phyloP scores from a whole-genome alignment of 1,140 invertebrate species.

The Temnothorax curvispinosus region DNA sequence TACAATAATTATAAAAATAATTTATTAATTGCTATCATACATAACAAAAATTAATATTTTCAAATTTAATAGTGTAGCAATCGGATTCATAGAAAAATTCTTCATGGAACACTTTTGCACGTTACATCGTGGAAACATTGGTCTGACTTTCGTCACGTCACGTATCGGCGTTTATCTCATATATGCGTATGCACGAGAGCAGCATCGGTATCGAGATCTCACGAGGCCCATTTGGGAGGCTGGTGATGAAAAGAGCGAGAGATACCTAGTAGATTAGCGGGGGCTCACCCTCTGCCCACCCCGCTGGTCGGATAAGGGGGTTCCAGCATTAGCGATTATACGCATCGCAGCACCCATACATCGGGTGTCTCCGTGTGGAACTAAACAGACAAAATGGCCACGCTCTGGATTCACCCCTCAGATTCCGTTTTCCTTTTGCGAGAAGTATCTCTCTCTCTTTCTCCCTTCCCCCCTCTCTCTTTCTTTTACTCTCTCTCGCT shows the following conservation, averaged over 20 bases:
- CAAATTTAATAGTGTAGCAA: background rate
- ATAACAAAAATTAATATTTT: background rate
- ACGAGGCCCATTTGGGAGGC: constrained; percentile 61
- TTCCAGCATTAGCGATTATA: constrained; percentile 84
- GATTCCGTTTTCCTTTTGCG: constrained; percentile 75
- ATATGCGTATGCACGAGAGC: constrained; percentile 26
- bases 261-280: constrained; percentile 72
- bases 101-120: background rate
- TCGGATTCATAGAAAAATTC: background rate
- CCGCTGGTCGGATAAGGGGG: constrained; percentile 73
- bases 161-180: constrained; percentile 57
- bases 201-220: constrained; percentile 63
- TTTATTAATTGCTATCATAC: background rate
- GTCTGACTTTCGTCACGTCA: constrained; percentile 56
- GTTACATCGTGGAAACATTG: constrained; percentile 29
- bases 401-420: constrained; percentile 77
- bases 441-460: constrained; percentile 43
- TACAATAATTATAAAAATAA: background rate
- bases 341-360: constrained; percentile 81
- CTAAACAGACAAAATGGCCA: constrained; percentile 84
- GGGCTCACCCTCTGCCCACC: constrained; percentile 64
- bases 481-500: background rate
- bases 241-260: constrained; percentile 64
- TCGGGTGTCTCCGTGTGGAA: constrained; percentile 81
- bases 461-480: background rate